Evolutionary conservation across 2,888 invertebrate species (phyloP).

Genomic region (Drosophila robusta): DNA sequence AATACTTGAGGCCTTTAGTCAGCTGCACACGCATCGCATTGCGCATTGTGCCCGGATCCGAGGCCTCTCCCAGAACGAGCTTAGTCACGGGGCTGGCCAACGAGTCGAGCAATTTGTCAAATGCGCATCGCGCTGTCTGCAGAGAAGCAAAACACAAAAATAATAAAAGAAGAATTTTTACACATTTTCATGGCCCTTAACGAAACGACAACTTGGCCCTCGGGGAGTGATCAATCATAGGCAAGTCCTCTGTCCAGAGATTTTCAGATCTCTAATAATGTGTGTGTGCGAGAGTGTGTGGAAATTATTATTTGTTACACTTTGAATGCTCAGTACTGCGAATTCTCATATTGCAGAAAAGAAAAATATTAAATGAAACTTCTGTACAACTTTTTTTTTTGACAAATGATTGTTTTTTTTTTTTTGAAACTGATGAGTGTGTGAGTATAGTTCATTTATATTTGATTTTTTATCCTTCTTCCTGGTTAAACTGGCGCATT

Average conservation of each 20-base stretch:
- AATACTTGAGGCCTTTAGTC: conserved; percentile 70
- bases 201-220: conserved; percentile 63
- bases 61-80: conserved; percentile 59
- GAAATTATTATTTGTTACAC: conserved; percentile 73
- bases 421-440: conserved; percentile 18
- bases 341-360: conserved; percentile 32
- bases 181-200: conserved; percentile 69
- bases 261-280: background rate
- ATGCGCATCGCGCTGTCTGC: conserved; percentile 53
- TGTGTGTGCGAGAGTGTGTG: conserved; percentile 19
- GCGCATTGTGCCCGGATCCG: conserved; percentile 24
- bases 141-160: conserved; percentile 38
- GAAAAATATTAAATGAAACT: background rate
- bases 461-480: conserved; percentile 45
- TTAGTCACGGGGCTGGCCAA: conserved; percentile 65
- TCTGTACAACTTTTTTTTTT: conserved; percentile 6
- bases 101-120: conserved; percentile 70
- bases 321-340: conserved; percentile 41
- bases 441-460: conserved; percentile 32
- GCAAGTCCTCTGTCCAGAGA: conserved; percentile 26
- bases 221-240: conserved; percentile 81
- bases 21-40: conserved; percentile 62
- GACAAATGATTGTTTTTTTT: conserved; percentile 36
- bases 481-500: conserved; percentile 34
- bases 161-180: conserved; percentile 61